A percentile compares a stretch with the other conserved stretches of the same genome.
These are phyloP conservation scores for Sylvia atricapilla DNA, from an alignment of 2,113 vertebrate species.

Conservation along the genomic window DNA sequence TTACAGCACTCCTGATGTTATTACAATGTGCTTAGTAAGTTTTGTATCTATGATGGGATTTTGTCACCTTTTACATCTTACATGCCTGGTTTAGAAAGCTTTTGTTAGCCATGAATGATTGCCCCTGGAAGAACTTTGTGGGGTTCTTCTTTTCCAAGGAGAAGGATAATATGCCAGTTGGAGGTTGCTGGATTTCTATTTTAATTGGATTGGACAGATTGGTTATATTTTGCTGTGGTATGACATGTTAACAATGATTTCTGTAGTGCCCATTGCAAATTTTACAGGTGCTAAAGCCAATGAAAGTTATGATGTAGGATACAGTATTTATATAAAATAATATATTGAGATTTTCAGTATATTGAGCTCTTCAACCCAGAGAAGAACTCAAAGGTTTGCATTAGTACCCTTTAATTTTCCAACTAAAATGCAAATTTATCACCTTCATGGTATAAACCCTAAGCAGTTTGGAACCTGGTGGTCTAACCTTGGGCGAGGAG, in stretches of 20 bases:
- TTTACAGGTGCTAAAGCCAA: not conserved
- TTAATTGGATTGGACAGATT: not conserved
- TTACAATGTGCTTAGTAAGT: not conserved
- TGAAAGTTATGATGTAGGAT: not conserved
- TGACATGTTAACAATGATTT: not conserved
- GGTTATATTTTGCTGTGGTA: not conserved
- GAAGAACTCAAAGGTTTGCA: not conserved
- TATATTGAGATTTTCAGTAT: too few species aligned
- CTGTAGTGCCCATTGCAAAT: not conserved
- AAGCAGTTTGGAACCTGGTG: not conserved
- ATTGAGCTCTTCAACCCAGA: too few species aligned
- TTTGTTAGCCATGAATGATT: not conserved
- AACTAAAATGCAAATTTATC: not conserved
- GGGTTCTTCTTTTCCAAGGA: not conserved
- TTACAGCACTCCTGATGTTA: not conserved
- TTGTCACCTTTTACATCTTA: not conserved
- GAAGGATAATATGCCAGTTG: not conserved
- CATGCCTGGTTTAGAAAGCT: not conserved
- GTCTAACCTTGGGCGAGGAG: accelerated
- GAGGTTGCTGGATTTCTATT: not conserved
- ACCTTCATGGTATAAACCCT: not conserved
- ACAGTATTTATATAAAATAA: not conserved
- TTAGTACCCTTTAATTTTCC: not conserved
- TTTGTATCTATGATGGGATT: not conserved
- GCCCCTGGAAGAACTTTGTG: not conserved